These are phyloP conservation scores for Eristalis tenax DNA, from an alignment of 2,888 invertebrate genomes.

Conservation along the genomic window DNA sequence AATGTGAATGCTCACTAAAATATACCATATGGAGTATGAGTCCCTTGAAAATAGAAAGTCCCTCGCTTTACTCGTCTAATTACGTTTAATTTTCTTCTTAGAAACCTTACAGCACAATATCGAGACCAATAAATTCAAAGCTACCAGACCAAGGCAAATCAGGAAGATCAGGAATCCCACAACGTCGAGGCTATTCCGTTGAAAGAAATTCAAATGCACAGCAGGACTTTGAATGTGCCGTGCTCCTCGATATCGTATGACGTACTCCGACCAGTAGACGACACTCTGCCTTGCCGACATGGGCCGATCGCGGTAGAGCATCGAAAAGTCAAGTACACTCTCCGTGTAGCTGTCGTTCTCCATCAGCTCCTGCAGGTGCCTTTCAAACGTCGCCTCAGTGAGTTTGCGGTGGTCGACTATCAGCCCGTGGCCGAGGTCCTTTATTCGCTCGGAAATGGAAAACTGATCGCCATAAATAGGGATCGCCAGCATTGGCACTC, in stretches of 20 bases:
- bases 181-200: constrained; percentile 81
- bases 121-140: not conserved
- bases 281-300: constrained; percentile 81
- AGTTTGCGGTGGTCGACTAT: constrained; percentile 65
- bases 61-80: not conserved
- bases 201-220: constrained; percentile 80
- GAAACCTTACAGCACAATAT: not conserved
- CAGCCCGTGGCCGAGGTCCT: constrained; percentile 73
- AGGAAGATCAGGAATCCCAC: constrained; percentile 33
- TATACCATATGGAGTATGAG: too few relatives aligned
- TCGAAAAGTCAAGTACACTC: constrained; percentile 79
- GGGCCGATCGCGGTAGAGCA: constrained; percentile 82
- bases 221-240: constrained; percentile 82
- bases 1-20: too few relatives aligned
- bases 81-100: not conserved
- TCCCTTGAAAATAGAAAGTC: not conserved
- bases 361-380: constrained; percentile 73
- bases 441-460: constrained; percentile 70
- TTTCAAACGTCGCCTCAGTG: constrained; percentile 62
- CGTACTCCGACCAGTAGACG: constrained; percentile 83
- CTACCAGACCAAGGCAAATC: not conserved
- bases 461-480: constrained; percentile 76
- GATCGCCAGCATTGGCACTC: constrained; percentile 81
- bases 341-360: constrained; percentile 67
- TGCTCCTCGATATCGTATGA: constrained; percentile 82